Conservation (phyloP, 2,113 vertebrate species). For the Thalassoma bifasciatum region DNA sequence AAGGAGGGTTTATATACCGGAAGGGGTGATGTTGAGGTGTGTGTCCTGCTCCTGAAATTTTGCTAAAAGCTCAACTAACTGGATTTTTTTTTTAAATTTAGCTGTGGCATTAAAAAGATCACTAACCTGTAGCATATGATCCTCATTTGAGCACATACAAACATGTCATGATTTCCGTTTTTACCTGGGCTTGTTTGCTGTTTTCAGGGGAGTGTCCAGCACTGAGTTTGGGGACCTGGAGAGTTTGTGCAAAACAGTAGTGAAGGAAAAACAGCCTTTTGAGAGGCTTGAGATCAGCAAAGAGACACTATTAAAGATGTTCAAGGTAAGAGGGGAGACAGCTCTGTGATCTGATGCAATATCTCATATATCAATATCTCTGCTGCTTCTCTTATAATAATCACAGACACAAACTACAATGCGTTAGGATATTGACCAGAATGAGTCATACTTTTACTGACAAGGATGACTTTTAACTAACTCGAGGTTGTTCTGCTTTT, state of each 20-base stretch:
- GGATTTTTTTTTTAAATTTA: background rate
- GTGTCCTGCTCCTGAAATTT: too few species aligned
- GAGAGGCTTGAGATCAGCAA: conserved; percentile 97
- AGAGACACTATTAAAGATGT: conserved; percentile 95
- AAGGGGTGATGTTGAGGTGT: too few species aligned
- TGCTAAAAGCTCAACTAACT: too few species aligned
- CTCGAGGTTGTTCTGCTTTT: conserved; percentile 40
- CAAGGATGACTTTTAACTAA: background rate
- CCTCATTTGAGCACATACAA: too few species aligned
- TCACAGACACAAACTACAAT: too few species aligned
- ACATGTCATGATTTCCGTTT: too few species aligned
- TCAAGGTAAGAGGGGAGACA: conserved; percentile 86
- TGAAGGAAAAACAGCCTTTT: conserved; percentile 97
- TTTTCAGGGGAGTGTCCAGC: conserved; percentile 91
- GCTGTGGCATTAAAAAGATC: background rate
- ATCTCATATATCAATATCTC: too few species aligned
- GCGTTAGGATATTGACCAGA: too few species aligned
- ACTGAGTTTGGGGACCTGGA: conserved; percentile 93
- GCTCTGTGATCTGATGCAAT: too few species aligned
- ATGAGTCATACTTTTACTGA: background rate
- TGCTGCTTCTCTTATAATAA: too few species aligned
- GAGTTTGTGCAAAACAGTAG: conserved; percentile 90
- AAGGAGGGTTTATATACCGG: too few species aligned
- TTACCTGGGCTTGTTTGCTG: background rate
- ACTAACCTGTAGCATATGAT: too few species aligned